Evolutionary conservation across 2,888 invertebrate genomes (phyloP).

Genomic region (Drosophila mimica): DNA sequence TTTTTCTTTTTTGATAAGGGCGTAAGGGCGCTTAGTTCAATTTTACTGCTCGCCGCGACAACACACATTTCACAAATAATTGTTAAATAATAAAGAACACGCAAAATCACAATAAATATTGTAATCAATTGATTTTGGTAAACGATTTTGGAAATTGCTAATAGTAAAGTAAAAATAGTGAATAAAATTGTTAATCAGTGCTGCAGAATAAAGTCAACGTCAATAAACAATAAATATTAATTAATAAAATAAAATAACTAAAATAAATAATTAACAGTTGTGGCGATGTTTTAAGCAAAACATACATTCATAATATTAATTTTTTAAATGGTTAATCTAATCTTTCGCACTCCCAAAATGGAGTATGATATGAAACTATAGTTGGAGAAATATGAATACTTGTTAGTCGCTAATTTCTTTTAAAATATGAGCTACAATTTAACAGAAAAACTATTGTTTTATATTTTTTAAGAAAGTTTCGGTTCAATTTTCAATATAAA

Average conservation of each 20-base stretch:
- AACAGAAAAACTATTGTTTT: not conserved
- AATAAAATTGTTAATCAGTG: not conserved
- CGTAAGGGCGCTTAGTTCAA: slow-evolving; percentile 47
- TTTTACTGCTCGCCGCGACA: slow-evolving; percentile 40
- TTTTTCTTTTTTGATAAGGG: slow-evolving; percentile 52
- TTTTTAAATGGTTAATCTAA: not conserved
- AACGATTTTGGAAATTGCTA: not conserved
- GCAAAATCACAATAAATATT: not conserved
- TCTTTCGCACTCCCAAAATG: too few relatives aligned
- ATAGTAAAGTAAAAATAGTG: too few relatives aligned
- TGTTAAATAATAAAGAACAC: not conserved
- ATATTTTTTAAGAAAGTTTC: not conserved
- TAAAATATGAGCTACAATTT: not conserved
- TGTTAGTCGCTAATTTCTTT: too few relatives aligned
- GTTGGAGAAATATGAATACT: too few relatives aligned
- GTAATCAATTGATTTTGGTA: not conserved
- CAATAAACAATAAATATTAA: not conserved
- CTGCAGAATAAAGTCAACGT: not conserved
- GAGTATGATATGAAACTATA: too few relatives aligned
- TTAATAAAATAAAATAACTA: not conserved
- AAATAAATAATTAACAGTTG: not conserved
- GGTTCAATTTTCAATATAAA: not conserved
- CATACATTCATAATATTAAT: not conserved
- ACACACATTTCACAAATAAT: slow-evolving; percentile 28
- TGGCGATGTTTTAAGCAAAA: not conserved